Percentiles rank a stretch among this genome's conserved stretches.
These are phyloP conservation scores for Hemichromis elongatus DNA, from an alignment of 2,113 vertebrate species.

Conservation along the genomic window DNA sequence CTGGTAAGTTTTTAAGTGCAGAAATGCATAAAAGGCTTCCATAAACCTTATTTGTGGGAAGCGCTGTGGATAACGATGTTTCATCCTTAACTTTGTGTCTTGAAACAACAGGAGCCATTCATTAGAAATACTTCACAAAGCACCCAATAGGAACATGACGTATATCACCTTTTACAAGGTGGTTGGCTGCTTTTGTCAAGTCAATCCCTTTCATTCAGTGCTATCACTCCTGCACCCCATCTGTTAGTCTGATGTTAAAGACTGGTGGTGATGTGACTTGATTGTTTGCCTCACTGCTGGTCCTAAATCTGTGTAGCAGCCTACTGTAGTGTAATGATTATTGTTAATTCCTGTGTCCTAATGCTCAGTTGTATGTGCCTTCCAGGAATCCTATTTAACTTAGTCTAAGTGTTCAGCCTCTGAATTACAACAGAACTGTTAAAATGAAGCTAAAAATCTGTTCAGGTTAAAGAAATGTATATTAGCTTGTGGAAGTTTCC, in stretches of 20 bases:
- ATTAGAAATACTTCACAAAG: not conserved
- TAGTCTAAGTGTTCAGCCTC: not conserved
- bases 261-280: constrained; percentile 1
- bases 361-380: constrained; percentile 4
- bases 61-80: not conserved
- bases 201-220: not conserved
- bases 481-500: constrained; percentile 29
- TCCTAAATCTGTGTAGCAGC: constrained; percentile 2
- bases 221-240: not conserved
- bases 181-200: not conserved
- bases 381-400: not conserved
- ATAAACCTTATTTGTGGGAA: not conserved
- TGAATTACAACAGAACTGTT: not conserved
- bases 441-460: not conserved
- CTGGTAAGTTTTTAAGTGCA: not conserved
- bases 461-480: constrained; percentile 24
- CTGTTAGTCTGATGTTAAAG: constrained; percentile 20
- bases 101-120: not conserved
- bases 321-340: constrained; percentile 16
- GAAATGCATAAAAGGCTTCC: not conserved
- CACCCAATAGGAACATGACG: not conserved
- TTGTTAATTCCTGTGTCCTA: constrained; percentile 23
- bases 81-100: not conserved
- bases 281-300: constrained; percentile 27
- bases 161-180: not conserved